Evolutionary conservation across 1,140 invertebrate species (phyloP), one percentile per base, ranked within the genome.

Genomic region (Camponotus vicinus): DNA sequence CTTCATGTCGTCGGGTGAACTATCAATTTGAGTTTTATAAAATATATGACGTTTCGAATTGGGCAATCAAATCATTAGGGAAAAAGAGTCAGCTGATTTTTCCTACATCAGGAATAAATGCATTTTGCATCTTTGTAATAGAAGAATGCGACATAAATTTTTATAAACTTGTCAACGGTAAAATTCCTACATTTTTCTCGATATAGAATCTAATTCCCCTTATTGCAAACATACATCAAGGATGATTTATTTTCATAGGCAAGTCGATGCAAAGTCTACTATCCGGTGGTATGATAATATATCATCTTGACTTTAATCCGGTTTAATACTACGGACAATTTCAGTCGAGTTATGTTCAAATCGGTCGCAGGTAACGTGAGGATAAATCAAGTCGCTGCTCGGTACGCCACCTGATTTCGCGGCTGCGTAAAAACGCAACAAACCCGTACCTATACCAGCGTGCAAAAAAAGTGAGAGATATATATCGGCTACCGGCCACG

Each of bases 391-490:
- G 55, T 52, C 37, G 32, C 66, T 18, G 61, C 40, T 40, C 61
- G 57, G n/a, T 32, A n/a, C 37, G 57, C 27, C 67, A 45, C 15
- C 32, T 85, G 82, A 77, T 66, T 27, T 52, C 21, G 52, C 61
- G 66, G 49, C 5, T 7, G 64, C 7, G 15, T 8, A 76, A 84
- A 63, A 63, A 55, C 21, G 52, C 13, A 59, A 40, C 7, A 3
- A 73, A 73, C 11, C 40, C 42, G 64, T 11, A 37, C 9, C 32
- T 8, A 45, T 15, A 27, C 32, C 15, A 49, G 21, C 7, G 52
- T 32, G 40, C 63, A 69, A 80, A 73, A 73, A 75, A 52, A 52
- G 15, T 18, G 15, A 13, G 21, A 85, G n/a, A 84, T 27, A 84
- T 15, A 15, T 52, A 15, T 52, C 21, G 52, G 7, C 77, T 55